Evolutionary conservation across 1,140 invertebrate species (phyloP).

Genomic region (Pseudomyrmex cubaensis): DNA sequence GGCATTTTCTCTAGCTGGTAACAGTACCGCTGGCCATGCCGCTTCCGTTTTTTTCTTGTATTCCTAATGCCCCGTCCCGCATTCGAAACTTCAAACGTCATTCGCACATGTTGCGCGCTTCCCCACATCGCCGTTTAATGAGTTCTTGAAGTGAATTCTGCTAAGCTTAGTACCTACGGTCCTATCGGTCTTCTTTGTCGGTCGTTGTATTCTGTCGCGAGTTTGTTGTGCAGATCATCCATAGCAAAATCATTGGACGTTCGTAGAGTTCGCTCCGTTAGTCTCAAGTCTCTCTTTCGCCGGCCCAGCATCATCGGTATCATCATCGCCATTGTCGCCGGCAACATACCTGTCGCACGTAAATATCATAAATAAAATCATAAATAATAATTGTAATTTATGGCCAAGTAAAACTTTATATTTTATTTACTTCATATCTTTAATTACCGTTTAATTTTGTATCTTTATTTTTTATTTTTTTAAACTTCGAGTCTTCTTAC

Average conservation of each 20-base stretch:
- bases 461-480: too few relatives aligned
- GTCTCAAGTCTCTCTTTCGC: conserved; percentile 79
- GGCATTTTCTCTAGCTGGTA: too few relatives aligned
- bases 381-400: neutral
- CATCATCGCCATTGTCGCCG: conserved; percentile 92
- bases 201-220: conserved; percentile 8
- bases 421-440: too few relatives aligned
- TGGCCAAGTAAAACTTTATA: neutral
- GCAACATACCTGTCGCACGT: conserved; percentile 87
- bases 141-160: conserved; percentile 8
- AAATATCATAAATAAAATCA: neutral
- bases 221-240: neutral
- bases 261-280: neutral
- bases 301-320: conserved; percentile 90
- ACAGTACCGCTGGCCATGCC: neutral
- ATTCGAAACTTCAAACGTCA: neutral
- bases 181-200: conserved; percentile 38
- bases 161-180: conserved; percentile 30
- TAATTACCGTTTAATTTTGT: too few relatives aligned
- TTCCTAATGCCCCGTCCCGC: neutral
- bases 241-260: conserved; percentile 8
- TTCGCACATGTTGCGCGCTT: neutral
- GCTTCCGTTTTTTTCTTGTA: neutral
- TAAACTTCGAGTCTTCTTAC: too few relatives aligned
- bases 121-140: neutral